phyloP scores from a whole-genome alignment of 2,797 vertebrate species.

The Myripristis jacobus region DNA sequence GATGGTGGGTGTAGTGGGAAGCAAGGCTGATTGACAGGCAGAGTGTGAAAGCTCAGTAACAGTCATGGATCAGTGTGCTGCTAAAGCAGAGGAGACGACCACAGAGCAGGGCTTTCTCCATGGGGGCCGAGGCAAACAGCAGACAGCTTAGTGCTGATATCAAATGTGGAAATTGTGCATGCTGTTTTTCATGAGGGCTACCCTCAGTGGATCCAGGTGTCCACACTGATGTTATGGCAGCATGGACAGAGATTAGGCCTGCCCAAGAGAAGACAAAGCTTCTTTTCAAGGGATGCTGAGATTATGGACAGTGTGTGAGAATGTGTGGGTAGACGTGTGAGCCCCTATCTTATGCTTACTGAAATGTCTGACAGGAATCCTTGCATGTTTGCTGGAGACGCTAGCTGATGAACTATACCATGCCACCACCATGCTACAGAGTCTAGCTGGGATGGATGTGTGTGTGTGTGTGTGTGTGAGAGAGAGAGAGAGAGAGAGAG shows the following conservation, averaged over 20 bases:
- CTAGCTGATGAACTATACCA: constrained; percentile 1
- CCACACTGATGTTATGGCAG: constrained; percentile 26
- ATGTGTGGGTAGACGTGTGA: neutral
- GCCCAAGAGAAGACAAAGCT: neutral
- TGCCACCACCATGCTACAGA: neutral
- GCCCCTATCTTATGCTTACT: neutral
- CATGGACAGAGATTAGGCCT: neutral
- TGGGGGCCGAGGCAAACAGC: constrained; percentile 12
- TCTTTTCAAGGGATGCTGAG: neutral
- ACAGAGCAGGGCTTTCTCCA: constrained; percentile 19
- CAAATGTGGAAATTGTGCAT: constrained; percentile 30
- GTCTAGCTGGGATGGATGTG: neutral
- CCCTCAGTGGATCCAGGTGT: constrained; percentile 70
- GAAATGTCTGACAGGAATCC: neutral
- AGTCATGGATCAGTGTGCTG: constrained; percentile 33
- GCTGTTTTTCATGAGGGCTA: constrained; percentile 56
- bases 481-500: neutral
- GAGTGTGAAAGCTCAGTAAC: constrained; percentile 28
- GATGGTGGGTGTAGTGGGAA: neutral
- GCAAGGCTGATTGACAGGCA: constrained; percentile 3
- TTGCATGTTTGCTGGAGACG: too few relatives aligned
- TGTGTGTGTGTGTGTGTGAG: constrained; percentile 5
- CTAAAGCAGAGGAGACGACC: constrained; percentile 20
- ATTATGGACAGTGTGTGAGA: neutral
- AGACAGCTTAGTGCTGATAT: constrained; percentile 34